These are phyloP conservation scores for Staurois parvus DNA, from an alignment of 2,797 vertebrate species.

Conservation along the genomic window DNA sequence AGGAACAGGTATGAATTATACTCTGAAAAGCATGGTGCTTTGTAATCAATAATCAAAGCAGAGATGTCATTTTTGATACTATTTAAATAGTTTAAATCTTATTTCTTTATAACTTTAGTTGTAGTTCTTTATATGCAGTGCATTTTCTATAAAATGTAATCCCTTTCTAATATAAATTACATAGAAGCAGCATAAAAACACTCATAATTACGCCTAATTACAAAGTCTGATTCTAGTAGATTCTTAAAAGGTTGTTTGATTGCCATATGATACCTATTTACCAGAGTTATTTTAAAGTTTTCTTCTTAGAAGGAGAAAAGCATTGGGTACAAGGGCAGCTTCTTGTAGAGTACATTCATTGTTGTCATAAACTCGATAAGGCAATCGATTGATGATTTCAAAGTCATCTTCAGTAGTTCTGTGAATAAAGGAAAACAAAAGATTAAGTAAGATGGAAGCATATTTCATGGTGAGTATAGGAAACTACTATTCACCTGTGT, in stretches of 20 bases:
- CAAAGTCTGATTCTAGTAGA: background rate
- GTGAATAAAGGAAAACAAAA: conserved; percentile 71
- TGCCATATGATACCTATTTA: background rate
- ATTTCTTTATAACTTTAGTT: too few relatives aligned
- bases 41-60: too few relatives aligned
- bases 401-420: conserved; percentile 76
- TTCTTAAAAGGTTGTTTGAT: background rate
- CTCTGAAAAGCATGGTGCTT: too few relatives aligned
- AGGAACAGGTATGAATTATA: too few relatives aligned
- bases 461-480: background rate
- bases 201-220: background rate
- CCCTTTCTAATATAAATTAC: background rate
- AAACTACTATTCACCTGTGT: conserved; percentile 76
- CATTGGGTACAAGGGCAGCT: conserved; percentile 78
- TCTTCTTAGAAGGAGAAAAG: conserved; percentile 77
- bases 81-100: too few relatives aligned
- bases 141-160: too few relatives aligned
- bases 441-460: conserved; percentile 43
- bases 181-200: background rate
- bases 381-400: conserved; percentile 87
- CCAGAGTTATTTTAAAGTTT: background rate
- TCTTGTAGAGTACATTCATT: conserved; percentile 77
- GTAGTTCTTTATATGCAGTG: too few relatives aligned
- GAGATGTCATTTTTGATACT: too few relatives aligned
- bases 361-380: conserved; percentile 76